Conservation (phyloP, 1,140 invertebrate species). For the Hycleus cichorii region DNA sequence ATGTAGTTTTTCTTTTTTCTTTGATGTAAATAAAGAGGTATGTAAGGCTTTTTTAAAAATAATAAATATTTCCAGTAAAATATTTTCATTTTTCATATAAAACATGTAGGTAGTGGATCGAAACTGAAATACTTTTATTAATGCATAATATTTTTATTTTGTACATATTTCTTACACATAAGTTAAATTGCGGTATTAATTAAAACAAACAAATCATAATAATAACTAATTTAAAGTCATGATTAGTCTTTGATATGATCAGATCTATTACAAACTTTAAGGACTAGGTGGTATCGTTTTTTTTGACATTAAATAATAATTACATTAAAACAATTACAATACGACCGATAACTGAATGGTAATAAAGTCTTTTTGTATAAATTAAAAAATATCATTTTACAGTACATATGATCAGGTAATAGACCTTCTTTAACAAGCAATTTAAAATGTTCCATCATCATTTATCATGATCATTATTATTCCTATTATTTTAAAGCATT, state of each 20-base stretch:
- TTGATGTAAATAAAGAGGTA: slow-evolving; percentile 40
- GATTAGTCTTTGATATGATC: slow-evolving; percentile 23
- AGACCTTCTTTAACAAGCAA: slow-evolving; percentile 15
- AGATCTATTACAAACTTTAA: slow-evolving; percentile 11
- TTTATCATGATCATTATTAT: neutral
- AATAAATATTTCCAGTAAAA: slow-evolving; percentile 15
- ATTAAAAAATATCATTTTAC: neutral
- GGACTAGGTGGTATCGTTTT: slow-evolving; percentile 11
- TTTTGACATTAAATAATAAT: neutral
- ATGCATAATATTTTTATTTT: neutral
- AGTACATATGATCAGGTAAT: neutral
- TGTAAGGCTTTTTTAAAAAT: slow-evolving; percentile 42
- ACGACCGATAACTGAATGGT: neutral
- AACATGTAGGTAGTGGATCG: neutral
- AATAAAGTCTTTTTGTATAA: neutral
- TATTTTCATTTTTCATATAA: neutral
- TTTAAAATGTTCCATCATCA: neutral
- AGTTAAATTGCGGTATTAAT: slow-evolving; percentile 1
- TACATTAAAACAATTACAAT: neutral
- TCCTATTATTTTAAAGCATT: neutral
- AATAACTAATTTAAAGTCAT: slow-evolving; percentile 1
- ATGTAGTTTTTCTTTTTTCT: neutral
- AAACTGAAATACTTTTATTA: neutral
- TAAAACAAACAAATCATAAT: slow-evolving; percentile 6
- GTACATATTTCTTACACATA: slow-evolving; percentile 7